Evolutionary conservation across 2,888 invertebrate genomes (phyloP).

Genomic region (Calliphora vomitoria): DNA sequence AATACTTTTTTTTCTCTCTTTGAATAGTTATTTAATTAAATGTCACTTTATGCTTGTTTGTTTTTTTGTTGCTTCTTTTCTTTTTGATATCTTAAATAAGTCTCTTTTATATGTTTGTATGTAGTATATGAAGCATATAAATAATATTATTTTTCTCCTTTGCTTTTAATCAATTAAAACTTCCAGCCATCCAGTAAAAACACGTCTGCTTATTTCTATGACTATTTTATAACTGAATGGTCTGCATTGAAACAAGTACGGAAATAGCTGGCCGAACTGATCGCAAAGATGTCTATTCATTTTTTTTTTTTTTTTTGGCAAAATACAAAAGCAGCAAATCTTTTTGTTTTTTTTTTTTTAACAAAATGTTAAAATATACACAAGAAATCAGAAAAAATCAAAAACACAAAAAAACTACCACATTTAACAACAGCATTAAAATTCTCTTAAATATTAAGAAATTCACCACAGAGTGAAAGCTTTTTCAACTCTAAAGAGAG

Average conservation of each 20-base stretch:
- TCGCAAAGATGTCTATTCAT: slow-evolving; percentile 58
- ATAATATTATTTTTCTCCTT: slow-evolving; percentile 75
- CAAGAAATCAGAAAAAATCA: neutral
- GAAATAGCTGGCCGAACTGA: slow-evolving; percentile 66
- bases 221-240: slow-evolving; percentile 83
- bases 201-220: slow-evolving; percentile 83
- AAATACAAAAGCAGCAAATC: slow-evolving; percentile 52
- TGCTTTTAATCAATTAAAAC: slow-evolving; percentile 74
- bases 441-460: slow-evolving; percentile 23
- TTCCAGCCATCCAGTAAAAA: slow-evolving; percentile 84
- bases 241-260: slow-evolving; percentile 59
- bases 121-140: neutral
- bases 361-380: slow-evolving; percentile 55
- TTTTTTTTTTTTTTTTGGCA: slow-evolving; percentile 63
- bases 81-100: slow-evolving; percentile 43
- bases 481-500: slow-evolving; percentile 28
- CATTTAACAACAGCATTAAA: neutral
- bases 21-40: slow-evolving; percentile 18
- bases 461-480: slow-evolving; percentile 58
- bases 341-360: slow-evolving; percentile 31
- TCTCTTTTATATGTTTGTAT: slow-evolving; percentile 49
- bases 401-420: neutral
- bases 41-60: slow-evolving; percentile 44
- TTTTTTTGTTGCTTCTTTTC: slow-evolving; percentile 58
- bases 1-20: slow-evolving; percentile 52